Conservation (phyloP, 2,888 invertebrate species). For the Dorcus parallelipipedus region DNA sequence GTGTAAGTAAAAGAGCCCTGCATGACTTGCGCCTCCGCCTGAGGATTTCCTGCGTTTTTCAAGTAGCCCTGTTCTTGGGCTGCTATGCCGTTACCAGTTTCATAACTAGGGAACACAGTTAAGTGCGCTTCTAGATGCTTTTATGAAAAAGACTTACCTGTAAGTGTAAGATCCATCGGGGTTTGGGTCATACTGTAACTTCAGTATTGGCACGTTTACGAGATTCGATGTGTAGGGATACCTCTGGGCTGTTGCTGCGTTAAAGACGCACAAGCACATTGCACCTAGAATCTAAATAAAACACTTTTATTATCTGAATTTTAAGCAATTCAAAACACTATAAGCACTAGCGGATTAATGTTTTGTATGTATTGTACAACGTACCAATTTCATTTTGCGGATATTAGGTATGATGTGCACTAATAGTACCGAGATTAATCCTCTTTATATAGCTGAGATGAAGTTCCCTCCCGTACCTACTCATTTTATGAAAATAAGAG, state of each 20-base stretch:
- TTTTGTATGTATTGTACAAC: background rate
- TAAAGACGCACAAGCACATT: conserved; percentile 7
- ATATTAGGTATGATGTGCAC: conserved; percentile 1
- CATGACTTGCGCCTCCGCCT: conserved; percentile 48
- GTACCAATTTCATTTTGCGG: conserved; percentile 15
- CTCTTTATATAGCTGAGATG: conserved; percentile 9
- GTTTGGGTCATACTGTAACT: conserved; percentile 51
- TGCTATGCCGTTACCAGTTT: conserved; percentile 70
- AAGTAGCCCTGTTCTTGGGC: conserved; percentile 60
- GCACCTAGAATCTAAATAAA: conserved; percentile 7
- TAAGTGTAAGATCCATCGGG: conserved; percentile 51
- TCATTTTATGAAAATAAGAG: conserved; percentile 13
- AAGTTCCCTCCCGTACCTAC: conserved; percentile 1
- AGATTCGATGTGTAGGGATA: conserved; percentile 15
- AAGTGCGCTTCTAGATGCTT: background rate
- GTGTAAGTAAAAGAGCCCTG: conserved; percentile 58
- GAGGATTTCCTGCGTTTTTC: conserved; percentile 41
- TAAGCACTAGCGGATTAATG: background rate
- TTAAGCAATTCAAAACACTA: background rate
- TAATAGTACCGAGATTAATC: background rate
- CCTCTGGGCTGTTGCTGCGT: conserved; percentile 14
- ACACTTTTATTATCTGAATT: background rate
- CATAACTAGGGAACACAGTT: conserved; percentile 50
- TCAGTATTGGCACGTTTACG: conserved; percentile 51
- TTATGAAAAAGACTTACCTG: conserved; percentile 43